phyloP scores from a whole-genome alignment of 2,113 vertebrate species.

The Oreochromis tanganicae region DNA sequence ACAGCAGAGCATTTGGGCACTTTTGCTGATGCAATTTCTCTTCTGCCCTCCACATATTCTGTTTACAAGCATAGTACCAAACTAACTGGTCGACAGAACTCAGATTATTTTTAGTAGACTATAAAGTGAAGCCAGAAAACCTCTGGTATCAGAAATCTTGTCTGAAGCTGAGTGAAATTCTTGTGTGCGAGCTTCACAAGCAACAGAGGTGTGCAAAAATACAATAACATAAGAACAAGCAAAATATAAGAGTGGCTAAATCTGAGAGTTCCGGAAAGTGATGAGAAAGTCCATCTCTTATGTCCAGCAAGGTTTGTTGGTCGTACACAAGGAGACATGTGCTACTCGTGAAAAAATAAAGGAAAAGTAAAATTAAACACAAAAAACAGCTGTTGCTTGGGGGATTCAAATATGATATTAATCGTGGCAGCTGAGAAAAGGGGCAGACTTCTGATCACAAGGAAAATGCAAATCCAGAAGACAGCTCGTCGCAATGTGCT shows the following conservation, averaged over 20 bases:
- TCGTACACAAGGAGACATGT: no score
- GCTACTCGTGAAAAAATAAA: no score
- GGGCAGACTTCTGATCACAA: neutral
- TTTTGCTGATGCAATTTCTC: neutral
- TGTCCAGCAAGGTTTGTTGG: no score
- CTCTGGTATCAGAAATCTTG: neutral
- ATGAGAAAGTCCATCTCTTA: no score
- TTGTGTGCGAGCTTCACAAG: no score
- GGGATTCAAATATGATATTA: neutral
- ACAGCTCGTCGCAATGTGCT: slow-evolving; percentile 26
- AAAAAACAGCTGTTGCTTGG: no score
- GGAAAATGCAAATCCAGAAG: slow-evolving; percentile 13
- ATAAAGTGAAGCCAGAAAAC: neutral
- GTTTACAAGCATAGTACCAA: neutral
- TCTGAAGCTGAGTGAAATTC: no score
- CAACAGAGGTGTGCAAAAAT: no score
- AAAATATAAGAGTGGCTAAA: no score
- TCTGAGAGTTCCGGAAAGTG: no score
- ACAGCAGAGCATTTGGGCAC: neutral
- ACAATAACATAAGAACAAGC: no score
- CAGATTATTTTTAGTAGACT: neutral
- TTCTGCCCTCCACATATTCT: neutral
- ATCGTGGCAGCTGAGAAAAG: neutral
- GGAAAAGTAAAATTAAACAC: no score
- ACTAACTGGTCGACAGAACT: neutral